A percentile compares a stretch with the other conserved stretches of the same genome.
These are phyloP conservation scores for Varecia variegata DNA, from an alignment of 2,797 vertebrate genomes.

Conservation along the genomic window DNA sequence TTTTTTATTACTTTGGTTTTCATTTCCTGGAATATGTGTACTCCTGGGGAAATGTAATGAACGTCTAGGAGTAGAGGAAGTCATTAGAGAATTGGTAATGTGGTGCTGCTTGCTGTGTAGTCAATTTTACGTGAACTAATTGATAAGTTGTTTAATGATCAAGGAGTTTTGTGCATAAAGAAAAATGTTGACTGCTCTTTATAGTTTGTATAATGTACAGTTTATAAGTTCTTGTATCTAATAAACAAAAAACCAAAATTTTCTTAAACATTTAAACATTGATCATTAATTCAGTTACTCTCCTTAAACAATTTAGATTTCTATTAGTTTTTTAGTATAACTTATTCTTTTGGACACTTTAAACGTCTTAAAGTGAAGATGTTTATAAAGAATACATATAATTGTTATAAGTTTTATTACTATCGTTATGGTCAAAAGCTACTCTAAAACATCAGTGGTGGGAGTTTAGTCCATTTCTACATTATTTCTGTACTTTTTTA, in stretches of 20 bases:
- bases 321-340: constrained; percentile 2
- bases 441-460: not conserved
- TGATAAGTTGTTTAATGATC: constrained; percentile 7
- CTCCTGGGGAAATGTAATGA: not conserved
- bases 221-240: not conserved
- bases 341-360: not conserved
- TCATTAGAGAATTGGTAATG: not conserved
- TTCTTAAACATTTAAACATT: not conserved
- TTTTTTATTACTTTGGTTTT: constrained; percentile 14
- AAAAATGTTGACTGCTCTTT: not conserved
- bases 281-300: not conserved
- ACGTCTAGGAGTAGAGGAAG: not conserved
- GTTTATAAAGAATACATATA: not conserved
- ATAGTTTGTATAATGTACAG: not conserved
- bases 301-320: constrained; percentile 14
- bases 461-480: not conserved
- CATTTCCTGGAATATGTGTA: not conserved
- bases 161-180: not conserved
- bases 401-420: not conserved
- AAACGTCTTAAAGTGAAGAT: not conserved
- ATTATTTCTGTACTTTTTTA: not conserved
- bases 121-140: not conserved
- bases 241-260: not conserved
- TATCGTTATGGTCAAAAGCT: not conserved
- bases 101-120: not conserved